Conservation (phyloP, 1,140 invertebrate species). For the Euglossa dilemma region DNA sequence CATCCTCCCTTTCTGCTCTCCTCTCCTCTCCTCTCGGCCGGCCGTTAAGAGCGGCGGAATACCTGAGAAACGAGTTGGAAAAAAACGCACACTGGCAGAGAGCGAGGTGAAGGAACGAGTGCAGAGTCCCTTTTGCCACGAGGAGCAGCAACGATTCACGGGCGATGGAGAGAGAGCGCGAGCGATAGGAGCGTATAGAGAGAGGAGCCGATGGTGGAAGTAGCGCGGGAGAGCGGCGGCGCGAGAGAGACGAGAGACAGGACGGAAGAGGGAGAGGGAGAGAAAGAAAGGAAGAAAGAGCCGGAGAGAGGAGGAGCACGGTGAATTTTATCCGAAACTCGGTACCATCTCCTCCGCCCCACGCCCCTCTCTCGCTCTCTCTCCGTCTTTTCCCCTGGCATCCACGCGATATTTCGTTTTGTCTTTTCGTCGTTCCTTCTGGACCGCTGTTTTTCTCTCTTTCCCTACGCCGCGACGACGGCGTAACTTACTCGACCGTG, state of each 20-base stretch:
- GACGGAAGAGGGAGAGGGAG: not conserved
- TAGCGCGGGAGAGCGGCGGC: not conserved
- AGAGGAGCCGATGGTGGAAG: constrained; percentile 24
- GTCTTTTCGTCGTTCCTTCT: constrained; percentile 40
- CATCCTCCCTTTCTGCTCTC: constrained; percentile 22
- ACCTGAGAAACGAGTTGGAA: constrained; percentile 77
- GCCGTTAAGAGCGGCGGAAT: constrained; percentile 76
- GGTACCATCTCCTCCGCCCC: constrained; percentile 50
- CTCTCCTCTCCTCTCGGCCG: constrained; percentile 38
- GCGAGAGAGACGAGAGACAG: constrained; percentile 6
- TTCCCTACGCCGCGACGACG: constrained; percentile 9
- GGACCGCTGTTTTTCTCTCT: constrained; percentile 21
- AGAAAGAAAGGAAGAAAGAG: not conserved
- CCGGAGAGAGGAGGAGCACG: constrained; percentile 47
- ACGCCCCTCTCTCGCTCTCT: not conserved
- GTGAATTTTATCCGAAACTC: constrained; percentile 70
- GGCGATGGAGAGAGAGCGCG: constrained; percentile 40
- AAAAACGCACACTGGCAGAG: constrained; percentile 70
- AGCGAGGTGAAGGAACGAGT: constrained; percentile 77
- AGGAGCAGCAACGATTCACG: constrained; percentile 40
- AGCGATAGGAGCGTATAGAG: constrained; percentile 21
- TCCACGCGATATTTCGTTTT: constrained; percentile 33
- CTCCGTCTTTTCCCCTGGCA: constrained; percentile 7
- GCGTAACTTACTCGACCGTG: constrained; percentile 36
- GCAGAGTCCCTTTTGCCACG: constrained; percentile 63